These are phyloP conservation scores for Xenopus tropicalis DNA, from an alignment of 2,113 vertebrate species.

Conservation along the genomic window DNA sequence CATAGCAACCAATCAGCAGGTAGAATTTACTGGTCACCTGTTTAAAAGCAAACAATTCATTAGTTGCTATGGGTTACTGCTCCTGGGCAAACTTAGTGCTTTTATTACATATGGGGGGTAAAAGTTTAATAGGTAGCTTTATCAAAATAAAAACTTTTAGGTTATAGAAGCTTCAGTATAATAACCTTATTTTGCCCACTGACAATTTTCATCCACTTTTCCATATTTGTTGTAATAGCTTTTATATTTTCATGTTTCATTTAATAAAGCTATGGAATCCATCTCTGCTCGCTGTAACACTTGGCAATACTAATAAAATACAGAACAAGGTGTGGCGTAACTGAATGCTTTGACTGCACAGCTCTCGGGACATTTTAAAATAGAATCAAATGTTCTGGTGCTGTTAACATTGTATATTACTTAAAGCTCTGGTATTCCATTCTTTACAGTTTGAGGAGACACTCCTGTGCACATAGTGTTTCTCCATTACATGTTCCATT, in stretches of 20 bases:
- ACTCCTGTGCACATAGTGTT: not conserved
- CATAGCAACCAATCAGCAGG: too few species aligned
- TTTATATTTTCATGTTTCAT: not conserved
- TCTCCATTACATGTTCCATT: not conserved
- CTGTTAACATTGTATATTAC: conserved; percentile 7
- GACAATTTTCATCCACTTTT: not conserved
- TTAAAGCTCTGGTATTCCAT: not conserved
- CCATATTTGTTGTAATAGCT: not conserved
- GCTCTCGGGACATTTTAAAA: not conserved
- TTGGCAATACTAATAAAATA: not conserved
- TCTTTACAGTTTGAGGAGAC: not conserved
- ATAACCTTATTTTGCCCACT: not conserved
- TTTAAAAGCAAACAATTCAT: too few species aligned
- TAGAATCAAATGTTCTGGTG: conserved; percentile 1
- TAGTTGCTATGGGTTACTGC: too few species aligned
- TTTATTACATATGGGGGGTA: too few species aligned
- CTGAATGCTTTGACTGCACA: not conserved
- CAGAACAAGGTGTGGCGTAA: not conserved
- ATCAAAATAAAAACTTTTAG: too few species aligned
- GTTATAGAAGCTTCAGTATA: too few species aligned
- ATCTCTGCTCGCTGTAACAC: not conserved
- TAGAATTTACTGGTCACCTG: too few species aligned
- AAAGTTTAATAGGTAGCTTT: too few species aligned
- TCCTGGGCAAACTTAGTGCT: too few species aligned
- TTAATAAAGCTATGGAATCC: not conserved